These are phyloP conservation scores for Brachionus asplanchnoidis DNA, from an alignment of 1,140 invertebrate species.

Conservation along the genomic window DNA sequence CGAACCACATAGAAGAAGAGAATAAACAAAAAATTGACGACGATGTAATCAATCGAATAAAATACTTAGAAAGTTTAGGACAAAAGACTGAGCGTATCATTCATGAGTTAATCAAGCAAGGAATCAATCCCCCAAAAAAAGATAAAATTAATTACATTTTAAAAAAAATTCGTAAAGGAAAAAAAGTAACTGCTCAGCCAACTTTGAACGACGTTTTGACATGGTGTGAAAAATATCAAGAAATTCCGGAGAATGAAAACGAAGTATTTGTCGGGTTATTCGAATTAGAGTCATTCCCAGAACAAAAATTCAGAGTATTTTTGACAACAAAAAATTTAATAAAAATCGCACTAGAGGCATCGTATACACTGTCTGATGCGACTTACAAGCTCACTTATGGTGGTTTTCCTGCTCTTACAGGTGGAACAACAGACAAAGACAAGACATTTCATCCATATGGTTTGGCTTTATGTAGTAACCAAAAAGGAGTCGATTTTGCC, in stretches of 20 bases:
- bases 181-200: background rate
- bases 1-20: background rate
- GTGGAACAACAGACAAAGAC: background rate
- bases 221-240: background rate
- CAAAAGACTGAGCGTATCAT: background rate
- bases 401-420: background rate
- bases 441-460: background rate
- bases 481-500: background rate
- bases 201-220: background rate
- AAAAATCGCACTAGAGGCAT: too few relatives aligned
- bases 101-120: background rate
- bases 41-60: background rate
- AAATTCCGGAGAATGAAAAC: background rate
- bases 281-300: background rate
- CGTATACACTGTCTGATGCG: background rate
- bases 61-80: background rate
- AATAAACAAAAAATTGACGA: background rate
- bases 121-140: background rate
- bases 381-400: background rate
- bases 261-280: background rate
- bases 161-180: background rate
- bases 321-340: too few relatives aligned
- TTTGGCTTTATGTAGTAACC: background rate
- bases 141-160: background rate
- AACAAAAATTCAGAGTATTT: background rate